Base-by-base conservation (phyloP, 2,797 vertebrate genomes). In the Cebuella pygmaea region DNA sequence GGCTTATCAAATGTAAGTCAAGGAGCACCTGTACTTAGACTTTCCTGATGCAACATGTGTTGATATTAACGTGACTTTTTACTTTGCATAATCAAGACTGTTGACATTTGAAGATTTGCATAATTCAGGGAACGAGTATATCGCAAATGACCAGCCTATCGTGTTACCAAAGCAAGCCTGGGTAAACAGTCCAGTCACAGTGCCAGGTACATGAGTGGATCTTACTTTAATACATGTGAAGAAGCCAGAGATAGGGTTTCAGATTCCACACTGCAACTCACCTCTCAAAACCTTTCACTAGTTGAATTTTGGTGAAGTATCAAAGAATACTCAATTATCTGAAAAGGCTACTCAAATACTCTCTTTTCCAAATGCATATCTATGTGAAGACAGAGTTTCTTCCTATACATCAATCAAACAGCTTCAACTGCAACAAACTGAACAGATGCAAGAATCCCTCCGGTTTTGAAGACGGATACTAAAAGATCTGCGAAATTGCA, bases 131-230 rank as follows among this genome's bases (percentile, higher is more conserved):
- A 92, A 20, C 17, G 8, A 2, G 39, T 2, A 14, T 22, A 19
- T 76, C 74, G n/a, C 39, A 67, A 27, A 13, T 1, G 41, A 48
- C 36, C 59, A 30, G 5, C 0, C 9, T 9, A 10, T 0, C 46
- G n/a, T 6, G n/a, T 26, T 33, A 41, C 2, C 24, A 39, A 24
- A 26, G 36, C 33, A 2, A 1, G 12, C 44, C 46, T n/a, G 26
- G 67, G 74, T 4, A 41, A 27, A 46, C 46, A 22, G 24, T 19
- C 4, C 24, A 27, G 13, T 30, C 70, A 1, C 15, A 4, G 67
- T 0, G 5, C 83, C 33, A 2, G 83, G 11, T 5, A n/a, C 30
- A 22, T 15, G 44, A 1, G 33, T 0, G 9, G 12, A n/a, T 12
- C 61, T 20, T 26, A 41, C 17, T 0, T 24, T 1, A 5, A 17